Conservation (phyloP, 2,888 invertebrate genomes). For the Lymantria dispar region DNA sequence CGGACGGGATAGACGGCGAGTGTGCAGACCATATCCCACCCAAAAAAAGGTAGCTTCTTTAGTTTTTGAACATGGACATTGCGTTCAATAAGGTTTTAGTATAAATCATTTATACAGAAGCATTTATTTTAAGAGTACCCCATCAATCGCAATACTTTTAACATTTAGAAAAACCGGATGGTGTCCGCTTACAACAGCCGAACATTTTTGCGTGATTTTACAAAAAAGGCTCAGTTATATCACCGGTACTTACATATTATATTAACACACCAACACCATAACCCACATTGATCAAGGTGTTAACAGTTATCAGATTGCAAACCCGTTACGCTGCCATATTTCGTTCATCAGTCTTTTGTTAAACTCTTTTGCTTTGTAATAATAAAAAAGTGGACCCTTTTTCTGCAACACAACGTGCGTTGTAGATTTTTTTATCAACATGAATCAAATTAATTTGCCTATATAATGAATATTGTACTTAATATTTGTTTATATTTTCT, state of each 20-base stretch:
- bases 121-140: constrained; percentile 11
- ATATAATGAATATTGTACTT: no score
- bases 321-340: constrained; percentile 63
- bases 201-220: constrained; percentile 60
- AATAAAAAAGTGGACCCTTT: constrained; percentile 53
- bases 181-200: constrained; percentile 69
- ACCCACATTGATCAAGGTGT: constrained; percentile 81
- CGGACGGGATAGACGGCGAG: no score
- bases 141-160: constrained; percentile 25
- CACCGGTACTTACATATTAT: constrained; percentile 45
- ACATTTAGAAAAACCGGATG: constrained; percentile 54
- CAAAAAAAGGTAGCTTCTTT: no score
- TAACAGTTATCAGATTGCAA: constrained; percentile 73
- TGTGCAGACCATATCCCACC: no score
- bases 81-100: background rate
- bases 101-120: background rate
- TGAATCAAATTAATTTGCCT: no score
- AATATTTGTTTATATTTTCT: constrained; percentile 4
- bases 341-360: constrained; percentile 58
- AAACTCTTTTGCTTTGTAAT: constrained; percentile 64
- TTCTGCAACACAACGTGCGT: constrained; percentile 39
- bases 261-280: constrained; percentile 60
- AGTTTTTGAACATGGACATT: background rate
- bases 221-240: constrained; percentile 54
- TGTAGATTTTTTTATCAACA: constrained; percentile 13